Evolutionary conservation across 2,113 vertebrate genomes (phyloP).

Genomic region (Varanus salvator): DNA sequence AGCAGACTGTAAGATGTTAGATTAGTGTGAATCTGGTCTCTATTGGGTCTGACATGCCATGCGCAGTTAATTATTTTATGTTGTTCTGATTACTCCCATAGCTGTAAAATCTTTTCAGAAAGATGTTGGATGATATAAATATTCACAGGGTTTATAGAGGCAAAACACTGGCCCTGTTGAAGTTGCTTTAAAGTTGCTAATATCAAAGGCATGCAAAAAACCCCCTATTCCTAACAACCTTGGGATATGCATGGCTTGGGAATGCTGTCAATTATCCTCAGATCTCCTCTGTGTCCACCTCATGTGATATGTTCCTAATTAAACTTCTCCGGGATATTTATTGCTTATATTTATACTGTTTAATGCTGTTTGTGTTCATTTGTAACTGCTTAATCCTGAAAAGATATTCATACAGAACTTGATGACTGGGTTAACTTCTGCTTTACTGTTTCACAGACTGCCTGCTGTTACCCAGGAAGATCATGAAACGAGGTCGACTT

Average conservation of each 20-base stretch:
- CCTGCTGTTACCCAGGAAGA: constrained; percentile 79
- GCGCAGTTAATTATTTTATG: background rate
- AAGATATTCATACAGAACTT: constrained; percentile 67
- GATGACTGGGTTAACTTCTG: constrained; percentile 77
- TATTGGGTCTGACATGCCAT: background rate
- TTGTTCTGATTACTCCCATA: constrained; percentile 38
- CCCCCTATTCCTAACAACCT: background rate
- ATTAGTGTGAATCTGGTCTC: background rate
- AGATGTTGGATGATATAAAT: constrained; percentile 49
- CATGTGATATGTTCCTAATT: constrained; percentile 50
- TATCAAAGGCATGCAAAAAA: constrained; percentile 4
- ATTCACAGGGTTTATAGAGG: constrained; percentile 47
- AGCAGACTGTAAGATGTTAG: too few relatives aligned
- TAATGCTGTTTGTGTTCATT: constrained; percentile 70
- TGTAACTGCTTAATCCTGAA: constrained; percentile 56
- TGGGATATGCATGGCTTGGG: background rate
- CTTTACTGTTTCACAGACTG: constrained; percentile 80
- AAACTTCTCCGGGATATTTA: constrained; percentile 53
- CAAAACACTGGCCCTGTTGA: background rate
- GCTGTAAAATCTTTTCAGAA: constrained; percentile 46
- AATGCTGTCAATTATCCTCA: background rate
- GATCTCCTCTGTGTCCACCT: constrained; percentile 46
- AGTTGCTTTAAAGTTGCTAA: constrained; percentile 21
- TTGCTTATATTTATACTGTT: constrained; percentile 56
- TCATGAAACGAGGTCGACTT: constrained; percentile 93